Conservation (phyloP, 2,797 vertebrate genomes). For the Anguilla pacifica region DNA sequence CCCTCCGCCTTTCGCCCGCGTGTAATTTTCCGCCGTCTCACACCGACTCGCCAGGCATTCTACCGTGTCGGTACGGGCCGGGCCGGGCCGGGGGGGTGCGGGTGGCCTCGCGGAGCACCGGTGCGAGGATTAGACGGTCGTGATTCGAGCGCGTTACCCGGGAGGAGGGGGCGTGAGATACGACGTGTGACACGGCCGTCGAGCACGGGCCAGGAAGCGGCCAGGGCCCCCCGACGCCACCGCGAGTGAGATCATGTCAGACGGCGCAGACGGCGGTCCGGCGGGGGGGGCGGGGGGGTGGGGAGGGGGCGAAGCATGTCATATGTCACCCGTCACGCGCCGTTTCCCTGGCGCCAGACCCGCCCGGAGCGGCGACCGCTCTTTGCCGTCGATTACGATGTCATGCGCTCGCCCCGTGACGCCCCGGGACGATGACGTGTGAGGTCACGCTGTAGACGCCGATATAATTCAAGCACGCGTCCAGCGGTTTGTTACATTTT, state of each 20-base stretch:
- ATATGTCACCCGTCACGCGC: background rate
- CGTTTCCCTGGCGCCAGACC: background rate
- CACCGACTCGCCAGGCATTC: background rate
- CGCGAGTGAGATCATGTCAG: background rate
- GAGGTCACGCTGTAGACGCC: background rate
- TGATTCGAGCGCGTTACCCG: background rate
- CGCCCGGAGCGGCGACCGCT: background rate
- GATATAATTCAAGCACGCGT: background rate
- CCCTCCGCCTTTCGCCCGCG: background rate
- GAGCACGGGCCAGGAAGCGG: background rate
- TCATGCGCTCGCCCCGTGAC: too few relatives aligned
- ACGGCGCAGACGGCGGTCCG: background rate
- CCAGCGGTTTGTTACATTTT: background rate
- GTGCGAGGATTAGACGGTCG: background rate
- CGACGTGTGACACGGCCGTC: background rate
- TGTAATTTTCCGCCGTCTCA: conserved; percentile 10
- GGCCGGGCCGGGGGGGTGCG: background rate
- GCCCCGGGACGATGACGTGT: background rate
- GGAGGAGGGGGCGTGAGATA: background rate
- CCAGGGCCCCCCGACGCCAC: too few relatives aligned
- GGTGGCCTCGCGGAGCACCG: background rate
- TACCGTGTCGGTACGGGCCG: background rate
- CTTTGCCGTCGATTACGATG: background rate
- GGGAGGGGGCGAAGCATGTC: background rate
- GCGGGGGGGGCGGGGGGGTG: too few relatives aligned